These are phyloP conservation scores for Pao palembangensis DNA, from an alignment of 2,113 vertebrate species.

Conservation along the genomic window DNA sequence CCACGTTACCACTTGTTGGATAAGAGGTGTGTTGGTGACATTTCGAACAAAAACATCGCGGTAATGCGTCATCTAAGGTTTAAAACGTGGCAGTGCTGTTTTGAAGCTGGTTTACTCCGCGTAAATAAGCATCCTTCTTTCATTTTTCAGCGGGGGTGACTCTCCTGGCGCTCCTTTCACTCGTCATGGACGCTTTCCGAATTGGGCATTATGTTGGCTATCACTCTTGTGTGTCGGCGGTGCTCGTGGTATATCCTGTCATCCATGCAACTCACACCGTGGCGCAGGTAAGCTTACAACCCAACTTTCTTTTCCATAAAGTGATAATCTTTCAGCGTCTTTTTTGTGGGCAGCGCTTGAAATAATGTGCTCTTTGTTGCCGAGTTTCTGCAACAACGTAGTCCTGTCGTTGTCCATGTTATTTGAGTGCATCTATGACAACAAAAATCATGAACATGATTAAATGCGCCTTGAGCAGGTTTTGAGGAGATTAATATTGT, in stretches of 20 bases:
- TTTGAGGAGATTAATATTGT: neutral
- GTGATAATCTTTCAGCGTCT: slow-evolving; percentile 48
- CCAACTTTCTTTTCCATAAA: slow-evolving; percentile 38
- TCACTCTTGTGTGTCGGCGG: slow-evolving; percentile 83
- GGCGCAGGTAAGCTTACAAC: slow-evolving; percentile 80
- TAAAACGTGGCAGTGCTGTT: no score
- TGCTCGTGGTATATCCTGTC: slow-evolving; percentile 87
- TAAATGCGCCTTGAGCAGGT: slow-evolving; percentile 5
- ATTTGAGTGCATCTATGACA: slow-evolving; percentile 25
- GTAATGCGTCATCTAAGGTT: no score
- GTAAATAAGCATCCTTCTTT: neutral
- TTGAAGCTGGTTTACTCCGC: neutral
- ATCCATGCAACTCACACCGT: slow-evolving; percentile 87
- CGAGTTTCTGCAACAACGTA: slow-evolving; percentile 49
- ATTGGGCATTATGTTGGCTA: slow-evolving; percentile 91
- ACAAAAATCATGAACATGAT: slow-evolving; percentile 5
- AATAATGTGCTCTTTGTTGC: slow-evolving; percentile 68
- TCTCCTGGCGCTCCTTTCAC: slow-evolving; percentile 85
- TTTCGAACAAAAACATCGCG: neutral
- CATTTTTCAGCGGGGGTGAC: slow-evolving; percentile 83
- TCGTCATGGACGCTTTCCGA: slow-evolving; percentile 91
- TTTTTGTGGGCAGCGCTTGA: slow-evolving; percentile 22
- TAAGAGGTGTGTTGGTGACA: slow-evolving; percentile 79
- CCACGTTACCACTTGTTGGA: slow-evolving; percentile 88
- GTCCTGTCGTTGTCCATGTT: slow-evolving; percentile 58